Evolutionary conservation across 2,888 invertebrate species (phyloP).

Genomic region (Microctonus aethiopoides): DNA sequence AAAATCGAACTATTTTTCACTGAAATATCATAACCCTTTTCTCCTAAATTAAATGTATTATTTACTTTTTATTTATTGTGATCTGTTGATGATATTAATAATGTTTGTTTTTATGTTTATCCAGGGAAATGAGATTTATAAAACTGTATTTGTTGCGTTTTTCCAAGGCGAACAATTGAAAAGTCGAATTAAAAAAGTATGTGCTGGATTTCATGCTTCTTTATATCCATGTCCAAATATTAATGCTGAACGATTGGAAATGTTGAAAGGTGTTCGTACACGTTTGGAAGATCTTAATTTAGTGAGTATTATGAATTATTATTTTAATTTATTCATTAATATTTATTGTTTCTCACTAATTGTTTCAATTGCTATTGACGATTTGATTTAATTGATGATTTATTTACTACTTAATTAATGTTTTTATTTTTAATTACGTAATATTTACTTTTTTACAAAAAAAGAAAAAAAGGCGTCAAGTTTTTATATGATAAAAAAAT

Average conservation of each 20-base stretch:
- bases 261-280: slow-evolving; percentile 90
- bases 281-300: slow-evolving; percentile 89
- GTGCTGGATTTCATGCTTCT: slow-evolving; percentile 92
- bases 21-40: no score
- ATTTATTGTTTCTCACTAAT: no score
- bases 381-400: no score
- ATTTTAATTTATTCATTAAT: neutral
- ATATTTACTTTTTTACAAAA: no score
- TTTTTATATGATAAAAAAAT: no score
- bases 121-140: slow-evolving; percentile 88
- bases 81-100: no score
- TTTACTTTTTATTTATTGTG: neutral
- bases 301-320: slow-evolving; percentile 65
- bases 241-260: slow-evolving; percentile 85
- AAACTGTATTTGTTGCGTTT: slow-evolving; percentile 89
- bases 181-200: slow-evolving; percentile 90
- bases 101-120: slow-evolving; percentile 21
- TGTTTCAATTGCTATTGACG: no score
- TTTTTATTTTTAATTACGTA: no score
- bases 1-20: no score
- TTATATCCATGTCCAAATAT: slow-evolving; percentile 93
- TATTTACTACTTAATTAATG: no score
- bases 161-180: slow-evolving; percentile 94
- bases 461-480: no score
- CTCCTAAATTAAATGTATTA: no score